Conservation (phyloP, 2,113 vertebrate species). For the Acrocephalus kingi region DNA sequence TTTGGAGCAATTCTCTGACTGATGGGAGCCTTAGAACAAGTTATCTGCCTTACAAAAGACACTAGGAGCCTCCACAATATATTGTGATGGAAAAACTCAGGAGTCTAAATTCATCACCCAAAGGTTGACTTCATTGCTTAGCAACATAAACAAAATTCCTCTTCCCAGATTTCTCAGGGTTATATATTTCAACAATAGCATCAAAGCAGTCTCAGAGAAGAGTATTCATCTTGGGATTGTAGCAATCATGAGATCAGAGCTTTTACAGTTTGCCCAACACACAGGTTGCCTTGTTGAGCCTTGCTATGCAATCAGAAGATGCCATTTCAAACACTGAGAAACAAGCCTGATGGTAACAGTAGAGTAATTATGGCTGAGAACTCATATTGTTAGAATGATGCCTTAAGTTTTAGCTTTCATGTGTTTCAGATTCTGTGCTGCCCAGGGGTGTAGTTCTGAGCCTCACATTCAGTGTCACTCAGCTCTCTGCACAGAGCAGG, state of each 20-base stretch:
- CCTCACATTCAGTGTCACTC: no score
- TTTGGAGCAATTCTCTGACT: neutral
- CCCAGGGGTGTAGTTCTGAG: no score
- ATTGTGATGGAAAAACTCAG: neutral
- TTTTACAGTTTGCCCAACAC: neutral
- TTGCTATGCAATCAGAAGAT: neutral
- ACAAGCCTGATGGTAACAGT: neutral
- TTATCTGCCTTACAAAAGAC: neutral
- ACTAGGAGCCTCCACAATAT: neutral
- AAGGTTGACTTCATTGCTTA: neutral
- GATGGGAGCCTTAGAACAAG: neutral
- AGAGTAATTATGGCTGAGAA: neutral
- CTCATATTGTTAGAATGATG: neutral
- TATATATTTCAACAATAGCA: neutral
- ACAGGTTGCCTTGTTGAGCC: neutral
- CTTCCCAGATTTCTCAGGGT: neutral
- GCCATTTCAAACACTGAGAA: neutral
- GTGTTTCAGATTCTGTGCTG: no score
- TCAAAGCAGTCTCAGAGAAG: neutral
- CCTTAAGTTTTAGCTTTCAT: no score
- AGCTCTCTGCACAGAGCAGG: no score
- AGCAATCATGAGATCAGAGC: neutral
- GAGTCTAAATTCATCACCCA: neutral
- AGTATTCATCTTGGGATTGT: neutral
- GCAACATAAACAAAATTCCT: neutral